A percentile compares a stretch with the other conserved stretches of the same genome.
Conservation (phyloP, 2,113 vertebrate species). For the Neopipo cinnamomea region DNA sequence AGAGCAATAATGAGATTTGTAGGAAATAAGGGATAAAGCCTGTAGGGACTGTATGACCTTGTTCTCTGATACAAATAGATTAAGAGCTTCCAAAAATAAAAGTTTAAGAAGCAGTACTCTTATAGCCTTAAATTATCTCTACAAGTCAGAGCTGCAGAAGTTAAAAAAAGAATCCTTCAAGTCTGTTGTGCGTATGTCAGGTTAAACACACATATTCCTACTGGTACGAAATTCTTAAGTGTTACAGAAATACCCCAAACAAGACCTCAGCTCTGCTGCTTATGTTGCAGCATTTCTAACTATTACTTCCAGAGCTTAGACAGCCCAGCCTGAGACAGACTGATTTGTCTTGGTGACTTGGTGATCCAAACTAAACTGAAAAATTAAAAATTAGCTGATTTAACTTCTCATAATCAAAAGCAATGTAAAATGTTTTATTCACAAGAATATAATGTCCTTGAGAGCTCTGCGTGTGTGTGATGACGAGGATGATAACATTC, state of each 20-base stretch:
- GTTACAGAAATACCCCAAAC: background rate
- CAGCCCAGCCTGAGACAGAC: background rate
- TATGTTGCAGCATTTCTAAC: background rate
- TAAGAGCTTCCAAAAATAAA: slow-evolving; percentile 64
- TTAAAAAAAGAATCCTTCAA: background rate
- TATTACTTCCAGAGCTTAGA: background rate
- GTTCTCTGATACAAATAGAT: slow-evolving; percentile 41
- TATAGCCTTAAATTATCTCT: slow-evolving; percentile 7
- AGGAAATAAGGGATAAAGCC: slow-evolving; percentile 60
- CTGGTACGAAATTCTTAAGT: background rate
- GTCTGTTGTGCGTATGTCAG: background rate
- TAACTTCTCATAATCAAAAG: background rate
- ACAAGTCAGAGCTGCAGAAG: background rate
- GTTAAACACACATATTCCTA: slow-evolving; percentile 21
- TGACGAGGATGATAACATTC: background rate
- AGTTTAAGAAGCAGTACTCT: slow-evolving; percentile 27
- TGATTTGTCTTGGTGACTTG: background rate
- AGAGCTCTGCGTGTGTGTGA: background rate
- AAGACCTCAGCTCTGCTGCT: background rate
- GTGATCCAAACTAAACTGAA: background rate
- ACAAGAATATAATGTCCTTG: background rate
- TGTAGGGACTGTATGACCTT: slow-evolving; percentile 44
- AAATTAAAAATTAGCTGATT: background rate
- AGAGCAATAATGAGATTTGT: slow-evolving; percentile 50
- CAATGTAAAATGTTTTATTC: background rate